Evolutionary conservation across 2,113 vertebrate species (phyloP).

Genomic region (Lota lota): DNA sequence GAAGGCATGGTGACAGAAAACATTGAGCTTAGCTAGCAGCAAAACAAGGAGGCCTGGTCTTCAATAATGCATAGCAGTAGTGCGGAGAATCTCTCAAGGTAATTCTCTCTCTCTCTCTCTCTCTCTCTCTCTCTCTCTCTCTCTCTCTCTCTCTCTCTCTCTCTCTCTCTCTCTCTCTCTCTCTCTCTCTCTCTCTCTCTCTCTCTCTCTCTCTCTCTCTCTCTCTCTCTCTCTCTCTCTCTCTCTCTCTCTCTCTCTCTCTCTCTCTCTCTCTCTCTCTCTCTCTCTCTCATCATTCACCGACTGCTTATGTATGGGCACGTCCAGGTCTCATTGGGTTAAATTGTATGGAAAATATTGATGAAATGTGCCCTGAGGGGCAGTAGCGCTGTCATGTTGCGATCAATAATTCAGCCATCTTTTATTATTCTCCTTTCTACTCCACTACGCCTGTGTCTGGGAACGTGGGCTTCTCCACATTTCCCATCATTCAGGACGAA

Average conservation of each 20-base stretch:
- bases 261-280: too few species aligned
- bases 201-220: too few species aligned
- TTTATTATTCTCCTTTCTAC: slow-evolving; percentile 61
- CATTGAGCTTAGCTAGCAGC: slow-evolving; percentile 14
- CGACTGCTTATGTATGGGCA: slow-evolving; percentile 48
- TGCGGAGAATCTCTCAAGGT: too few species aligned
- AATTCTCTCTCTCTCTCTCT: too few species aligned
- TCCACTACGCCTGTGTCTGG: slow-evolving; percentile 32
- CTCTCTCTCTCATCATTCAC: slow-evolving; percentile 33
- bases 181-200: background rate
- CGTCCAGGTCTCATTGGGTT: slow-evolving; percentile 45
- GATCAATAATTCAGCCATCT: slow-evolving; percentile 69
- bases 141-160: too few species aligned
- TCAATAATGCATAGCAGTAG: slow-evolving; percentile 52
- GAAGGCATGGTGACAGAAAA: slow-evolving; percentile 24
- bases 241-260: background rate
- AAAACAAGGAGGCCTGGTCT: slow-evolving; percentile 24
- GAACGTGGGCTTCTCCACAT: slow-evolving; percentile 11
- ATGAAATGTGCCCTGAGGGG: slow-evolving; percentile 56
- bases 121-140: too few species aligned
- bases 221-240: too few species aligned
- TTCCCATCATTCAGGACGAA: slow-evolving; percentile 27
- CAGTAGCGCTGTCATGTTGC: slow-evolving; percentile 56
- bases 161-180: too few species aligned
- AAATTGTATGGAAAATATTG: slow-evolving; percentile 73